Evolutionary conservation across 2,797 vertebrate genomes (phyloP).

Genomic region (Prunella strophiata): DNA sequence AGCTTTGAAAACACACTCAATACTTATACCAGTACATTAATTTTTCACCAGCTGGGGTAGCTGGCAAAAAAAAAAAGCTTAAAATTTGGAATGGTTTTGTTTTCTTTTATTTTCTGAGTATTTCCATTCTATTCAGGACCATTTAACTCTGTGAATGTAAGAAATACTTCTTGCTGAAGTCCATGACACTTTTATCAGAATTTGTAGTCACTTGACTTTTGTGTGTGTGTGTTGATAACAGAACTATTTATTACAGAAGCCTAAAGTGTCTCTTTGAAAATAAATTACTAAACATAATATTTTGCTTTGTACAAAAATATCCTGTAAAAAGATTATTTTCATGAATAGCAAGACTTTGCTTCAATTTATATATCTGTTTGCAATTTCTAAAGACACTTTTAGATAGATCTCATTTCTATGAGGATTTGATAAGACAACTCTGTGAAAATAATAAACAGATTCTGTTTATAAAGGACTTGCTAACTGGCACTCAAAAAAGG

Average conservation of each 20-base stretch:
- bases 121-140: conserved; percentile 21
- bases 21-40: neutral
- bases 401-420: conserved; percentile 50
- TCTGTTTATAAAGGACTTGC: conserved; percentile 20
- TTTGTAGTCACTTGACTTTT: conserved; percentile 52
- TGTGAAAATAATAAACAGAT: conserved; percentile 39
- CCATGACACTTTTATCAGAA: neutral
- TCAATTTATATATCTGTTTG: conserved; percentile 50
- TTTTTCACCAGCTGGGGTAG: neutral
- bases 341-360: conserved; percentile 48
- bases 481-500: conserved; percentile 29
- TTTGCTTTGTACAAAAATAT: conserved; percentile 32
- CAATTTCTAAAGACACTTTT: conserved; percentile 62
- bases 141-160: neutral
- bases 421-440: conserved; percentile 62
- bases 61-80: neutral
- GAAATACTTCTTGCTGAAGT: conserved; percentile 47
- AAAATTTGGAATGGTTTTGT: neutral
- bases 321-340: conserved; percentile 64
- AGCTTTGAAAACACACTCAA: neutral
- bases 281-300: conserved; percentile 66
- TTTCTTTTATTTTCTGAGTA: neutral
- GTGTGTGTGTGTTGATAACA: conserved; percentile 38
- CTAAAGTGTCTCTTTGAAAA: conserved; percentile 60
- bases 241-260: conserved; percentile 52